Evolutionary conservation across 1,140 invertebrate species (phyloP), one percentile per base, ranked within the genome.

Genomic region (Brachionus rotundiformis): DNA sequence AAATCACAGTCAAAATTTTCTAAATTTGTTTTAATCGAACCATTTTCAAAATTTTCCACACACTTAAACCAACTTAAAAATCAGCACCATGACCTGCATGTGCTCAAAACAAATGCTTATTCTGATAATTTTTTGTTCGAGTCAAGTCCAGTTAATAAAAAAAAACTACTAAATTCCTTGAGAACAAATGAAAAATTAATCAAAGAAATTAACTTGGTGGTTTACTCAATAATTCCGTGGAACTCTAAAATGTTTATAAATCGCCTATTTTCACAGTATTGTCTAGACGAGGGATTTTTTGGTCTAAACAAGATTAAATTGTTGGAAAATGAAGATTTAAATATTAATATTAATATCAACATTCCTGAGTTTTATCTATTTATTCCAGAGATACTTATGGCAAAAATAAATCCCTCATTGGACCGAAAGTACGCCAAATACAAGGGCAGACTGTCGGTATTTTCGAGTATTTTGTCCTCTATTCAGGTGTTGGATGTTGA

Each of bases 171-270:
- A 8, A 73, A 73, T 11, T 44, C n/a, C 10, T 25, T 73, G 13
- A 73, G 44, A 44, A 44, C 68, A 27, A 23, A 25, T 47, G 11
- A 11, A 11, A 36, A 36, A 36, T 19, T 36, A 36, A 39, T 71
- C 16, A 73, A 73, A 73, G 39, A 73, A 13, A 31, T 44, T 25
- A 73, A 73, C 10, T 73, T 73, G n/a, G 13, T 10, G 4, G 16
- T 79, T 39, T 79, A 59, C 31, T 47, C 29, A n/a, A 79, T 79
- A 36, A 11, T 79, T 31, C 76, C 76, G n/a, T 79, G 76, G 76
- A 79, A 79, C 16, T 79, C 16, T 33, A 79, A 59, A 59, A 19
- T 23, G 25, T 79, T 79, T 31, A 6, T 79, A 3, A 63, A 63
- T 41, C 76, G 76, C 29, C 23, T 79, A 10, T 79, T 59, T 39